Base-by-base conservation (phyloP, 2,113 vertebrate species). In the Prietella phreatophila region DNA sequence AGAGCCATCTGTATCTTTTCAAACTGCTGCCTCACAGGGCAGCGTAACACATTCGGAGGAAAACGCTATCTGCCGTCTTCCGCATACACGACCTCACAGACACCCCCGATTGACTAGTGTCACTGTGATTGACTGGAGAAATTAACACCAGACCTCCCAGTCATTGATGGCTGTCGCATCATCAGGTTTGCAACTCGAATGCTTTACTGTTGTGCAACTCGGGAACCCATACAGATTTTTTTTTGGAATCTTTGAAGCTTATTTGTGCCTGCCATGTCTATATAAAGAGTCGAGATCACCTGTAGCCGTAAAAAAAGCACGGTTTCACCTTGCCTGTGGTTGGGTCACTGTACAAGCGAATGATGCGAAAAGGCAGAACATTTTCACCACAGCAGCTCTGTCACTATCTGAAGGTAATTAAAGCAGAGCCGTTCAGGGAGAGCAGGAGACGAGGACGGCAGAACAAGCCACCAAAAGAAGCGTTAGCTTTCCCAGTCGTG, bases 381-480 rank as follows among this genome's bases (percentile, higher is more conserved):
- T 79, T 61, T 92, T 82, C 36, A 92, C 89, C 84, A 88, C 88
- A 85, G 83, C 86, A 92, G 92, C 93, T 91, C 85, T 90, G 91
- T 91, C 92, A 92, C 90, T 82, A 90, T 55, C 89, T 92, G 91
- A 90, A 93, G 92, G 94, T 95, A 95, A 96, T 96, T 95, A 95
- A 95, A 89, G 92, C 92, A 92, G 90, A 83, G 89, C 91, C 91
- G 76, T 86, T 33, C 17, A n/a, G 87, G 86, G 69, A 83, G 22
- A 81, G 53, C 75, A 88, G 86, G 83, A 76, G 73, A 53, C 87
- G 4, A 58, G 75, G 85, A 88, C 89, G 88, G 89, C 85, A 91
- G 92, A 90, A 91, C 88, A 89, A 92, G 91, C 88, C 71, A 82
- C 89, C 90, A 84, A 65, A 84, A 90, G 92, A 92, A 92, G 91